Base-by-base conservation (phyloP, 2,888 invertebrate genomes). In the Hirtodrosophila histrioides region DNA sequence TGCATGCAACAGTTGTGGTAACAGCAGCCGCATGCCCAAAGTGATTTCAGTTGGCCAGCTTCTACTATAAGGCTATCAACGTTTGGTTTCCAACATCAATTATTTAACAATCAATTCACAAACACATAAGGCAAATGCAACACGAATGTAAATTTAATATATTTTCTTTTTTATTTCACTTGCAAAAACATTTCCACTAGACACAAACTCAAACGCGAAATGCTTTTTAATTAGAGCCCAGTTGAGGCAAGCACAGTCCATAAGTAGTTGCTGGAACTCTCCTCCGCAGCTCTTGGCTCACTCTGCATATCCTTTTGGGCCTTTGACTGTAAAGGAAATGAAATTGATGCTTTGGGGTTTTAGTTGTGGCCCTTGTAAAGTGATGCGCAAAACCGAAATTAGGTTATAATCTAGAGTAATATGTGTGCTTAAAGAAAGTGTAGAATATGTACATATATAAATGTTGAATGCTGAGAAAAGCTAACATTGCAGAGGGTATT, bases 1-100 rank as follows among this genome's bases (percentile, higher is more conserved):
- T 90, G 86, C 85, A 78, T 75, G 85, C 84, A 88, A 87, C 85
- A 88, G 64, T 79, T 69, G 78, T 71, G 69, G 69, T 54, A 78
- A 78, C 72, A 75, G 72, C 88, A 81, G 77, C 80, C 69, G 86
- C 86, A 86, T 86, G 58, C 88, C 83, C 87, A 71, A 67, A 58
- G 50, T 55, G 48, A 65, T 62, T 66, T 36, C 58, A 46, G 37
- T 61, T 54, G 11, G 36, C 41, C 61, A 58, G 33, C 54, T 56
- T 51, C 35, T 48, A 39, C 33, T 57, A 40, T 51, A 54, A 44
- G 24, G 17, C 24, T 36, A 55, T 64, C 37, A 49, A 17, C 31
- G 7, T 31, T 31, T 31, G 7, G 31, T 31, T 31, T 8, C 7
- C 7, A 50, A 27, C 17, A n/a, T 39, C 17, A 4, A 27, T 31